A percentile compares a stretch with the other conserved stretches of the same genome.
These are phyloP conservation scores for Acanthornis magna DNA, from an alignment of 2,797 vertebrate species.

Conservation along the genomic window DNA sequence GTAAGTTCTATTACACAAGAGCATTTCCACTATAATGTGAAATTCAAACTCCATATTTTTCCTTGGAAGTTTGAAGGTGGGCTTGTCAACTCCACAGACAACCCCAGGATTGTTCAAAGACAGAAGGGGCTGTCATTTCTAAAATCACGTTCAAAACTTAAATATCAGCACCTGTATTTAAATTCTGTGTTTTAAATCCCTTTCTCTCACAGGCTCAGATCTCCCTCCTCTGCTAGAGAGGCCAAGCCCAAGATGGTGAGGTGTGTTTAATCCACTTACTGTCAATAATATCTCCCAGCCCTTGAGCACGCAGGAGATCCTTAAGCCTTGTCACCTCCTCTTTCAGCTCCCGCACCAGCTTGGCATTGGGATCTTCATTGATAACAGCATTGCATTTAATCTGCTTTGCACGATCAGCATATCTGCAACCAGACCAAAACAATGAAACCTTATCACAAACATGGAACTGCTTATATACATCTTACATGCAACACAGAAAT, in stretches of 20 bases:
- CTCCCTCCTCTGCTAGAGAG: not conserved
- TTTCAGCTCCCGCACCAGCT: conserved; percentile 95
- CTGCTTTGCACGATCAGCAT: conserved; percentile 96
- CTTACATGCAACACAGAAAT: not conserved
- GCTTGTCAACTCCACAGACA: not conserved
- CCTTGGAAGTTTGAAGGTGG: not conserved
- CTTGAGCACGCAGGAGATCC: conserved; percentile 94
- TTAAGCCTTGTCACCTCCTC: conserved; percentile 94
- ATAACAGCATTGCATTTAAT: conserved; percentile 99
- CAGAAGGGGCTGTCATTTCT: not conserved
- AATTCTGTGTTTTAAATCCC: not conserved
- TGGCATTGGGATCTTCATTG: conserved; percentile 98
- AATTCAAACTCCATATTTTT: not conserved
- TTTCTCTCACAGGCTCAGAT: not conserved
- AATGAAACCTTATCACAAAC: not conserved
- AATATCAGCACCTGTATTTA: not conserved
- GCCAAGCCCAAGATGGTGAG: not conserved
- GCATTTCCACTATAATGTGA: not conserved
- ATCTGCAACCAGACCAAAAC: conserved; percentile 74
- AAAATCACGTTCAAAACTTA: not conserved
- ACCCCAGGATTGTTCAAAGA: not conserved
- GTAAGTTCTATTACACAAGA: not conserved
- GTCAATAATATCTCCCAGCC: conserved; percentile 96
- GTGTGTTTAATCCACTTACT: conserved; percentile 85
- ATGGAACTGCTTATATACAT: rapidly evolving